Conservation (phyloP, 2,888 invertebrate genomes). For the Cetonia aurata region DNA sequence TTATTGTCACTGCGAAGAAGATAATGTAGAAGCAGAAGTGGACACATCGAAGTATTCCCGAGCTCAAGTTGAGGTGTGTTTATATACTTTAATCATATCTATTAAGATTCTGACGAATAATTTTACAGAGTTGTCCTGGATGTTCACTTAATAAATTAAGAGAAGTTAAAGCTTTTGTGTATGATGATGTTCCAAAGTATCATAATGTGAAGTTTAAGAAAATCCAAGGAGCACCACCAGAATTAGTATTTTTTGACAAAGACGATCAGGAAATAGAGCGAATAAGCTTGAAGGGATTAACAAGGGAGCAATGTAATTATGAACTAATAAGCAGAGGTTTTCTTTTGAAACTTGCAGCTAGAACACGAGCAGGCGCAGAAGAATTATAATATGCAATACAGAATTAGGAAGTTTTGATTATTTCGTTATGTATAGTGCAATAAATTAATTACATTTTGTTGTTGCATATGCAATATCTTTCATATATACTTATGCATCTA, state of each 20-base stretch:
- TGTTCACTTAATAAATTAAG: slow-evolving; percentile 76
- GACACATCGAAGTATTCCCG: slow-evolving; percentile 14
- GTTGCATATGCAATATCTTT: no score
- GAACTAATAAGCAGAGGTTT: slow-evolving; percentile 74
- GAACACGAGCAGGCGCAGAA: slow-evolving; percentile 59
- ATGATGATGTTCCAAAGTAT: slow-evolving; percentile 76
- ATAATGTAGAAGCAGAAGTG: neutral
- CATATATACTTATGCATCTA: no score
- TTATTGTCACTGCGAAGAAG: slow-evolving; percentile 19
- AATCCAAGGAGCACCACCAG: slow-evolving; percentile 76
- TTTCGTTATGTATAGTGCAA: neutral
- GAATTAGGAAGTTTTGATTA: slow-evolving; percentile 40
- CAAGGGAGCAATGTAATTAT: slow-evolving; percentile 76
- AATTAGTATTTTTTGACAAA: slow-evolving; percentile 72
- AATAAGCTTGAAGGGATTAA: slow-evolving; percentile 70
- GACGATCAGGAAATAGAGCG: slow-evolving; percentile 75
- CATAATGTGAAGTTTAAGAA: slow-evolving; percentile 74
- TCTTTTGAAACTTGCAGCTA: slow-evolving; percentile 61
- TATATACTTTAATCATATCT: neutral
- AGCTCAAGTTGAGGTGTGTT: slow-evolving; percentile 25
- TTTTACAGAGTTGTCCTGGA: slow-evolving; percentile 75
- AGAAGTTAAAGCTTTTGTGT: slow-evolving; percentile 76
- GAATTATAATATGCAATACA: slow-evolving; percentile 64
- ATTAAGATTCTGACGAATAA: neutral
- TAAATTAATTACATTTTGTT: no score